A percentile compares a stretch with the other conserved stretches of the same genome.
Evolutionary conservation across 2,797 vertebrate species (phyloP).

Genomic region (Sciaenops ocellatus): DNA sequence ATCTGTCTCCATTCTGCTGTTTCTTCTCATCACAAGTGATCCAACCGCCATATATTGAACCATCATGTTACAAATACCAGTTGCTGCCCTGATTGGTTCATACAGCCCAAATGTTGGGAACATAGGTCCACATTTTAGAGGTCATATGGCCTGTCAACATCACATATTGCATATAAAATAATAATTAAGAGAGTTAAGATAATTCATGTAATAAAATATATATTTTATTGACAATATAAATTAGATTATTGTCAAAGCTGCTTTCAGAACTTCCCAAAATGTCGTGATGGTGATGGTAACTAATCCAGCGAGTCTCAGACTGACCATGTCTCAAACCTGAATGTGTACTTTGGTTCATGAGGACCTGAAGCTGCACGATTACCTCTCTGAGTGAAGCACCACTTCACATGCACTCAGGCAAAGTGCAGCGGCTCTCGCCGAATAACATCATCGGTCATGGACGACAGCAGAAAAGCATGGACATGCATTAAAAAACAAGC

Average conservation of each 20-base stretch:
- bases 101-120: no score
- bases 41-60: no score
- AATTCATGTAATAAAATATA: not conserved
- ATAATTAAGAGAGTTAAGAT: no score
- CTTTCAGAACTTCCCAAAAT: not conserved
- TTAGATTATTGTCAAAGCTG: not conserved
- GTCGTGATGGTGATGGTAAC: not conserved
- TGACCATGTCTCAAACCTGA: slow-evolving; percentile 15
- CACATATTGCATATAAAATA: no score
- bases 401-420: slow-evolving; percentile 55
- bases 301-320: slow-evolving; percentile 12
- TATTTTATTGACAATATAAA: not conserved
- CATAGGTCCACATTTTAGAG: no score
- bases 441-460: slow-evolving; percentile 32
- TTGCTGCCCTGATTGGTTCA: no score
- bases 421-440: slow-evolving; percentile 36
- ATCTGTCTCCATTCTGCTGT: no score
- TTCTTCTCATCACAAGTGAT: no score
- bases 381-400: slow-evolving; percentile 50
- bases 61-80: no score
- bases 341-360: slow-evolving; percentile 34
- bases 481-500: slow-evolving; percentile 17
- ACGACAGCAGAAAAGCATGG: slow-evolving; percentile 15
- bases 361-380: slow-evolving; percentile 33
- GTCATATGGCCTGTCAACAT: no score